A percentile compares a stretch with the other conserved stretches of the same genome.
Conservation (phyloP, 2,113 vertebrate genomes). For the Accipiter cooperii region DNA sequence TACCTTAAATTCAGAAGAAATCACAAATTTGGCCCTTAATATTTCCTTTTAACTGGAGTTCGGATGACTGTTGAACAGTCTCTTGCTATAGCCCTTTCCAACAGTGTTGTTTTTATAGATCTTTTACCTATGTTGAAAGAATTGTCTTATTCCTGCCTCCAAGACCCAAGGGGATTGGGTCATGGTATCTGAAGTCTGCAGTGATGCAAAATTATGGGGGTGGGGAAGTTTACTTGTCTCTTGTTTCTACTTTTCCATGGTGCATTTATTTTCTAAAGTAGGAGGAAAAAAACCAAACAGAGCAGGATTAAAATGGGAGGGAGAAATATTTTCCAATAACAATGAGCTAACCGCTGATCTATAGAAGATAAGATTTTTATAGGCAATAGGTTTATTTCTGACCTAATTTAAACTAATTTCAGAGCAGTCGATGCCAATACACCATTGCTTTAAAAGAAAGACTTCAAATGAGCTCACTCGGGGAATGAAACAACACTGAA, state of each 20-base stretch:
- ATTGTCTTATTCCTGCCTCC: background rate
- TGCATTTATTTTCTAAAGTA: background rate
- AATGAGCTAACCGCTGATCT: background rate
- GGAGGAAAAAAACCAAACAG: background rate
- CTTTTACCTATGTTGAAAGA: background rate
- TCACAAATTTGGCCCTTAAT: background rate
- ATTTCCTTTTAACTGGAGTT: background rate
- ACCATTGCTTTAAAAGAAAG: background rate
- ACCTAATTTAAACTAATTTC: conserved; percentile 11
- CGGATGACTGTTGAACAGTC: background rate
- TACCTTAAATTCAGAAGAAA: background rate
- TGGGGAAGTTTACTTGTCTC: background rate
- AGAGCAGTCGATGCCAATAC: background rate
- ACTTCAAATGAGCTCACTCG: background rate
- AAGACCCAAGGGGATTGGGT: background rate
- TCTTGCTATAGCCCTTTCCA: background rate
- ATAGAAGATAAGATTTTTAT: background rate
- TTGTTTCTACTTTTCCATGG: background rate
- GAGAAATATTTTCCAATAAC: background rate
- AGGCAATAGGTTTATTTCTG: background rate
- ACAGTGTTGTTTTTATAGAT: background rate
- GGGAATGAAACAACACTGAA: background rate
- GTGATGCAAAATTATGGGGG: background rate
- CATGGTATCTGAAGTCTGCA: background rate
- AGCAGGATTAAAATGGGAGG: background rate